phyloP scores from a whole-genome alignment of 2,888 invertebrate species.

The Erynnis tages region DNA sequence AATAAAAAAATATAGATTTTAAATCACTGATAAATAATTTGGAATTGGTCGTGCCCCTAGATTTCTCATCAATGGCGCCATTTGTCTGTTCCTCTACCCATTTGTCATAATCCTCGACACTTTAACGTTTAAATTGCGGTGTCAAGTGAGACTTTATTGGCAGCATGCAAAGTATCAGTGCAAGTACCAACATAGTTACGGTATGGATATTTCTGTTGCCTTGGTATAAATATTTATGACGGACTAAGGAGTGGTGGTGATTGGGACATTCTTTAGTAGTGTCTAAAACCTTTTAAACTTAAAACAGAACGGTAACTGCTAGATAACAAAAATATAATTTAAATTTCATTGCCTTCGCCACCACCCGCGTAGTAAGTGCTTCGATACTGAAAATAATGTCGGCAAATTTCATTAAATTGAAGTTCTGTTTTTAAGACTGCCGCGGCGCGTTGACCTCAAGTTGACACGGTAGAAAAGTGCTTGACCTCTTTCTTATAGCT shows the following conservation, averaged over 20 bases:
- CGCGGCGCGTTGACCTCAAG: too few species aligned
- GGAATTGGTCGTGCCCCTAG: neutral
- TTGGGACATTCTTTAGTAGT: constrained; percentile 23
- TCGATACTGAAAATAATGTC: too few species aligned
- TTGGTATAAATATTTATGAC: constrained; percentile 29
- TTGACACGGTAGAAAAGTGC: too few species aligned
- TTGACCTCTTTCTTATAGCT: too few species aligned
- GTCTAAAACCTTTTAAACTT: constrained; percentile 9
- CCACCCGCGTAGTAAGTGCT: too few species aligned
- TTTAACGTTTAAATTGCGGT: constrained; percentile 5
- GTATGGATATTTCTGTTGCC: constrained; percentile 24
- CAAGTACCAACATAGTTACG: constrained; percentile 10
- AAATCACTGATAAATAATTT: too few species aligned
- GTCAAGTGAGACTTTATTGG: constrained; percentile 20
- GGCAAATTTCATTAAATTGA: too few species aligned
- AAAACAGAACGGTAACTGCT: neutral
- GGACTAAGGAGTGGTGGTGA: constrained; percentile 21
- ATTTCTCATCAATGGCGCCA: neutral
- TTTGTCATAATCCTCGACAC: constrained; percentile 6
- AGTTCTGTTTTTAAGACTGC: too few species aligned
- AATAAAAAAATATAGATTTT: too few species aligned
- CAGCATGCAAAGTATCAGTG: constrained; percentile 22
- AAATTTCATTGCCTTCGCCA: neutral
- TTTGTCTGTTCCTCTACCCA: neutral
- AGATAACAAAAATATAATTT: neutral